Evolutionary conservation across 2,888 invertebrate species (phyloP).

Genomic region (Pheosia gnoma): DNA sequence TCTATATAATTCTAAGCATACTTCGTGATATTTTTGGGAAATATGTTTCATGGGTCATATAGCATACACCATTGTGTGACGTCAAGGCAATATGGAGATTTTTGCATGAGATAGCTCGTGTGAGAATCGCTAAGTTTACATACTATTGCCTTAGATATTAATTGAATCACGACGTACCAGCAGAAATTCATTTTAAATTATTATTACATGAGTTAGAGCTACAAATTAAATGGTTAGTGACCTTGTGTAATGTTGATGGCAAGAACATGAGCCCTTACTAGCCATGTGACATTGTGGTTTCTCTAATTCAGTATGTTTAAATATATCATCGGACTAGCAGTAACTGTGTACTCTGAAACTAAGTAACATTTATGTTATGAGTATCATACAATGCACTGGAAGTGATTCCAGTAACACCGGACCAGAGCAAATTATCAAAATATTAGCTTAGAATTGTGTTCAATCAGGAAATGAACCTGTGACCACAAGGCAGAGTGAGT

Average conservation of each 20-base stretch:
- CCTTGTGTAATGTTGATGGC: slow-evolving; percentile 28
- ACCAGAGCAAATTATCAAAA: too few species aligned
- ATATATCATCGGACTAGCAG: too few species aligned
- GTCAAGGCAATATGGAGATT: slow-evolving; percentile 48
- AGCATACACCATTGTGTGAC: slow-evolving; percentile 30
- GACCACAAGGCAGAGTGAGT: too few species aligned
- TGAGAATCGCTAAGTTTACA: background rate
- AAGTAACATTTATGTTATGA: too few species aligned
- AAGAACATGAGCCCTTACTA: slow-evolving; percentile 9
- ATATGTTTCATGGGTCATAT: slow-evolving; percentile 8
- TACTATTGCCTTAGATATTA: background rate
- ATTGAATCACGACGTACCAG: background rate
- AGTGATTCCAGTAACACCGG: too few species aligned
- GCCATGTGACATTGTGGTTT: slow-evolving; percentile 23
- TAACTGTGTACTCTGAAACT: too few species aligned
- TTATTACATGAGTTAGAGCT: background rate
- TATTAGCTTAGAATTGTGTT: too few species aligned
- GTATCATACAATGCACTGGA: too few species aligned
- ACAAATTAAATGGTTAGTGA: slow-evolving; percentile 11
- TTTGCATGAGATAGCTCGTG: background rate
- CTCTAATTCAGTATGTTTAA: background rate
- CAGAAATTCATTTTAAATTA: background rate
- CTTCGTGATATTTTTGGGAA: slow-evolving; percentile 5
- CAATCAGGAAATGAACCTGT: too few species aligned
- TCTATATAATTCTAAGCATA: slow-evolving; percentile 17